Conservation (phyloP, 1,140 invertebrate species). For the Cyclina sinensis region DNA sequence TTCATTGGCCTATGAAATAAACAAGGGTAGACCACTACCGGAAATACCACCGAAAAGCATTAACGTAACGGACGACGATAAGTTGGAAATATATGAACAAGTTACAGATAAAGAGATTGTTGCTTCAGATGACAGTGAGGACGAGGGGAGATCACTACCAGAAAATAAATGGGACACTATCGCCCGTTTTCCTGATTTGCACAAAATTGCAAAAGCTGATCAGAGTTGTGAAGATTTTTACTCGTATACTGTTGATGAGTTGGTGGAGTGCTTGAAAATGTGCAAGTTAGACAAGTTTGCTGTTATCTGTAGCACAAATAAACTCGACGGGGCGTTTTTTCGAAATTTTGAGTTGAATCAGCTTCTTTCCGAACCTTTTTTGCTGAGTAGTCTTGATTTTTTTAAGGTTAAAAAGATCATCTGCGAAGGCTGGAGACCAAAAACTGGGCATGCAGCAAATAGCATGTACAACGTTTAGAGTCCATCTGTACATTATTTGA, state of each 20-base stretch:
- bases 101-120: not conserved
- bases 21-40: not conserved
- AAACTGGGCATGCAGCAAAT: not conserved
- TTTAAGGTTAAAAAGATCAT: not conserved
- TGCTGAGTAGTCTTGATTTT: not conserved
- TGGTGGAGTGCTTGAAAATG: conserved; percentile 25
- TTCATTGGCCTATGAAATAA: not conserved
- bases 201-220: not conserved
- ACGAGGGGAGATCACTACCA: not conserved
- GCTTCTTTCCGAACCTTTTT: not conserved
- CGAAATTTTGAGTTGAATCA: not conserved
- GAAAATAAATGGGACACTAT: not conserved
- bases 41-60: not conserved
- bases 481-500: too few species aligned
- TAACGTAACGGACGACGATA: not conserved
- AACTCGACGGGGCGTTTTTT: conserved; percentile 23
- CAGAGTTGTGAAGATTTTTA: conserved; percentile 27
- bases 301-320: not conserved
- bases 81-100: not conserved
- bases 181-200: not conserved
- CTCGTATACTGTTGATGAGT: not conserved
- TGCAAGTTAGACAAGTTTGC: not conserved
- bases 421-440: not conserved
- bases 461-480: too few species aligned
- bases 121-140: not conserved